These are phyloP conservation scores for Eustalomyia histrio DNA, from an alignment of 2,888 invertebrate genomes.

Conservation along the genomic window DNA sequence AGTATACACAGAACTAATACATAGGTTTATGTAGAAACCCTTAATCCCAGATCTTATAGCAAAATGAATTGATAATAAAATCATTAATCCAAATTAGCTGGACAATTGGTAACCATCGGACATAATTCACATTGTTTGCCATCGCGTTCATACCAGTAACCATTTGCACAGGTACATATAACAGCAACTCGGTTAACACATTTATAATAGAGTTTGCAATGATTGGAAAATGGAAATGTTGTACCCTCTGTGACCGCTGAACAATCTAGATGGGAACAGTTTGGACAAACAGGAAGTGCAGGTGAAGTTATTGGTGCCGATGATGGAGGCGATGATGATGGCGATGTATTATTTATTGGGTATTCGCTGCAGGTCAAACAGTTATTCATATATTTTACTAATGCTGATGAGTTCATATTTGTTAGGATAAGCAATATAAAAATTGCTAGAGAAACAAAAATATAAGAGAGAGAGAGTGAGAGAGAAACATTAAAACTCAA, in stretches of 20 bases:
- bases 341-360: not conserved
- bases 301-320: not conserved
- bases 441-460: not conserved
- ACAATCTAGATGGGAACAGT: constrained; percentile 38
- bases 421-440: not conserved
- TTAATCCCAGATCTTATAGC: too few species aligned
- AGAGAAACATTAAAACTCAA: too few species aligned
- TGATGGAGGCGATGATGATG: not conserved
- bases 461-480: not conserved
- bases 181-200: constrained; percentile 22
- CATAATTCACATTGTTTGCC: constrained; percentile 30
- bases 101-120: constrained; percentile 39
- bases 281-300: constrained; percentile 15
- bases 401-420: constrained; percentile 20
- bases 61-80: too few species aligned
- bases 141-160: constrained; percentile 49
- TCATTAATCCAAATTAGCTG: constrained; percentile 21
- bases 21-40: too few species aligned
- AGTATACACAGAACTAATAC: too few species aligned
- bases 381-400: not conserved
- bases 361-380: not conserved
- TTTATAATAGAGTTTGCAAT: constrained; percentile 49
- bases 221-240: constrained; percentile 44
- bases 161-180: constrained; percentile 41
- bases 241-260: constrained; percentile 30